Evolutionary conservation across 2,888 invertebrate genomes (phyloP).

Genomic region (Drosophila hawaiiensis): DNA sequence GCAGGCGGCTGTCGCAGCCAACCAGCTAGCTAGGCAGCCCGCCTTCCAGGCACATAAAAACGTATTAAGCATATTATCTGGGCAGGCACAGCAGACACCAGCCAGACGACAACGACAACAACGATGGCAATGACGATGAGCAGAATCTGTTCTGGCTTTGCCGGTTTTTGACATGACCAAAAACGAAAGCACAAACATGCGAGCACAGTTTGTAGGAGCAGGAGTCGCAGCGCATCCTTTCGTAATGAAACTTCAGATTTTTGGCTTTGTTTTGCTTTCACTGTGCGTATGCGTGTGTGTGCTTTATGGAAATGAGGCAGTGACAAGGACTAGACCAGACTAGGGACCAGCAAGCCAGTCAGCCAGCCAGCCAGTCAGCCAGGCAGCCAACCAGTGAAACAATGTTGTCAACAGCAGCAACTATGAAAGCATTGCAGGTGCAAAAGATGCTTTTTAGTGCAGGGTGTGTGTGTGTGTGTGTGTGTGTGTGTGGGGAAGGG

Average conservation of each 20-base stretch:
- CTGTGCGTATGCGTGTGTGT: slow-evolving; percentile 31
- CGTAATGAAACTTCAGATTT: slow-evolving; percentile 80
- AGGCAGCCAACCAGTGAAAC: slow-evolving; percentile 49
- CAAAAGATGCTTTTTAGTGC: not conserved
- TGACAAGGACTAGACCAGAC: slow-evolving; percentile 49
- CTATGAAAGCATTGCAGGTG: slow-evolving; percentile 38
- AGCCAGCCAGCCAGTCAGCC: not conserved
- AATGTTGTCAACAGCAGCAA: slow-evolving; percentile 77
- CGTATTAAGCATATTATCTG: slow-evolving; percentile 81
- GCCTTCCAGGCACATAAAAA: slow-evolving; percentile 72
- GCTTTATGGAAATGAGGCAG: slow-evolving; percentile 75
- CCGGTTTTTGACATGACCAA: slow-evolving; percentile 68
- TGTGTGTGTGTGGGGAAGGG: not conserved
- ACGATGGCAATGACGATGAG: slow-evolving; percentile 45
- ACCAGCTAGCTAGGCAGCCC: slow-evolving; percentile 10
- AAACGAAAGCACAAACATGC: slow-evolving; percentile 53
- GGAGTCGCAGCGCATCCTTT: slow-evolving; percentile 47
- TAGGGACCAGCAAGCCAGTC: slow-evolving; percentile 19
- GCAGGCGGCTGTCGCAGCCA: not conserved
- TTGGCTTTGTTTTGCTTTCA: slow-evolving; percentile 59
- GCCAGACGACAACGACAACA: slow-evolving; percentile 50
- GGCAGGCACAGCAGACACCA: slow-evolving; percentile 64
- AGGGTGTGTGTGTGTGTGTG: not conserved
- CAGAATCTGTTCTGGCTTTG: slow-evolving; percentile 66
- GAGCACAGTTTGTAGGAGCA: slow-evolving; percentile 12